Percentiles rank a stretch among this genome's conserved stretches.
These are phyloP conservation scores for Ornithoptera priamus DNA, from an alignment of 2,888 invertebrate species.

Conservation along the genomic window DNA sequence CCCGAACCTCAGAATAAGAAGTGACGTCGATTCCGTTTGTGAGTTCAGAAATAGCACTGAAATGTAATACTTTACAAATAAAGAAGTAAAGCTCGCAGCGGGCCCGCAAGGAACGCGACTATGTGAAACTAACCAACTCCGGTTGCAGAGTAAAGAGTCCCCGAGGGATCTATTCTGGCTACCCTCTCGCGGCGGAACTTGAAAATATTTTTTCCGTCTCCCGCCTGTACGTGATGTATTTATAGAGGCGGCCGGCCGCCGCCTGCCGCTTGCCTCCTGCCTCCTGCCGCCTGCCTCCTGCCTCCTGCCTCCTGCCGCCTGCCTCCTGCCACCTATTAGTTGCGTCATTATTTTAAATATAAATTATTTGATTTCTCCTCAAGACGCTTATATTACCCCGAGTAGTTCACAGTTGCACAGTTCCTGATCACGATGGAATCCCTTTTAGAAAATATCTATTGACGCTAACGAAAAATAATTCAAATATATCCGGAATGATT, in stretches of 20 bases:
- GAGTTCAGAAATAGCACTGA: slow-evolving; percentile 19
- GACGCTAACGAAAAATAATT: too few species aligned
- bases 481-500: too few species aligned
- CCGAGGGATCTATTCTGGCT: slow-evolving; percentile 76
- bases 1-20: not conserved
- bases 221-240: slow-evolving; percentile 68
- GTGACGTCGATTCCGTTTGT: slow-evolving; percentile 5
- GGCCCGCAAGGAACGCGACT: slow-evolving; percentile 42
- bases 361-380: slow-evolving; percentile 14
- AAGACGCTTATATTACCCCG: too few species aligned
- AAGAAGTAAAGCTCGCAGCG: slow-evolving; percentile 17
- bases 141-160: slow-evolving; percentile 67
- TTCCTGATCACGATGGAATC: not conserved
- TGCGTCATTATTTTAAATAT: slow-evolving; percentile 43
- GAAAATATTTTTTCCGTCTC: slow-evolving; percentile 54
- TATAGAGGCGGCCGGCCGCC: slow-evolving; percentile 65
- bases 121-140: slow-evolving; percentile 58
- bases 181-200: slow-evolving; percentile 53
- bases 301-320: too few species aligned
- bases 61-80: slow-evolving; percentile 27
- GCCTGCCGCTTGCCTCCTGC: too few species aligned
- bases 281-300: slow-evolving; percentile 46
- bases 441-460: too few species aligned
- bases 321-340: slow-evolving; percentile 49
- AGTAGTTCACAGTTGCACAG: too few species aligned